Evolutionary conservation across 2,113 vertebrate species (phyloP).

Genomic region (Psilopsiagon aurifrons): DNA sequence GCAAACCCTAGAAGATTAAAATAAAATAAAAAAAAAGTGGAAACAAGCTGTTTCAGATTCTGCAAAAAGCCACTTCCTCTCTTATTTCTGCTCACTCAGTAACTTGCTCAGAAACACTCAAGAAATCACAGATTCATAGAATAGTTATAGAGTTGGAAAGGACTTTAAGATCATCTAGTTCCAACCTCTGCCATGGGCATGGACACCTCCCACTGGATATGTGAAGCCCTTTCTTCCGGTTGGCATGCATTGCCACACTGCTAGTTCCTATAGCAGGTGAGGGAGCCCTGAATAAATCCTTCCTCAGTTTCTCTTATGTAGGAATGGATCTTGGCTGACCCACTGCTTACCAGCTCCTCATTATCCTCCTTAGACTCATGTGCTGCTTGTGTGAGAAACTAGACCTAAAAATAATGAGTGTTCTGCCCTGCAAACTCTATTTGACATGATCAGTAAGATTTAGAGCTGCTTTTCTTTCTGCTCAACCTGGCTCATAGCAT

Average conservation of each 20-base stretch:
- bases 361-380: not conserved
- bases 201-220: not conserved
- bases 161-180: too few relatives aligned
- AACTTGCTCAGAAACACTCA: not conserved
- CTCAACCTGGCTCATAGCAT: not conserved
- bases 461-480: not conserved
- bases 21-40: conserved; percentile 7
- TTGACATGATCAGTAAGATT: not conserved
- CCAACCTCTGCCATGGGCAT: too few relatives aligned
- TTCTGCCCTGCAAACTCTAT: not conserved
- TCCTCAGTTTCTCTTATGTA: not conserved
- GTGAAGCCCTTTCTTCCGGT: not conserved
- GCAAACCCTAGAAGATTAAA: conserved; percentile 79
- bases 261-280: not conserved
- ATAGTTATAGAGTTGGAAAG: too few relatives aligned
- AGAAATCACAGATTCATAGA: not conserved
- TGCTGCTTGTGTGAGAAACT: not conserved
- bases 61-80: not conserved
- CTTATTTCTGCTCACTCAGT: not conserved
- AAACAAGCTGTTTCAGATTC: conserved; percentile 15
- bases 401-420: not conserved
- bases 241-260: not conserved
- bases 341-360: not conserved
- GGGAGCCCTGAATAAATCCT: not conserved
- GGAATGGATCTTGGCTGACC: not conserved